A percentile compares a stretch with the other conserved stretches of the same genome.
Evolutionary conservation across 2,113 vertebrate genomes (phyloP).

Genomic region (Plectropomus leopardus): DNA sequence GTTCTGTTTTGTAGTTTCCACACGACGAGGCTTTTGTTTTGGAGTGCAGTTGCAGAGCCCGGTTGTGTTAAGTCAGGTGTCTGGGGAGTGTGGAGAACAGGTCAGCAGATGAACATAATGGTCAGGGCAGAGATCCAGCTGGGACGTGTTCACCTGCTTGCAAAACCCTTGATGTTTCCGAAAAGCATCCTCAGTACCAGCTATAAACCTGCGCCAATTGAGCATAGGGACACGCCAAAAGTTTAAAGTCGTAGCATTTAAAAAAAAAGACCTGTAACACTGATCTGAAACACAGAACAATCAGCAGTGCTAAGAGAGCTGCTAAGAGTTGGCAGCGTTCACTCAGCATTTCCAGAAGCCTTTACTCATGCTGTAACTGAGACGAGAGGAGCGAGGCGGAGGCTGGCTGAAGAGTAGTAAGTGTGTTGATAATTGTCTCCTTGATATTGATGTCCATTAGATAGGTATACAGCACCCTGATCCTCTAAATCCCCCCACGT

Average conservation of each 20-base stretch:
- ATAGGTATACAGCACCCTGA: conserved; percentile 39
- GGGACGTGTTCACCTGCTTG: conserved; percentile 29
- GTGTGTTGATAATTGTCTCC: conserved; percentile 70
- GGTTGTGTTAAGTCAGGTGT: conserved; percentile 40
- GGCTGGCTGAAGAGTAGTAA: conserved; percentile 43
- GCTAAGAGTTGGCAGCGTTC: conserved; percentile 7
- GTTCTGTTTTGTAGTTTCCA: conserved; percentile 28
- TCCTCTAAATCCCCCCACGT: conserved; percentile 3
- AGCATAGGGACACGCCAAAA: background rate
- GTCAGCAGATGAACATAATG: conserved; percentile 12
- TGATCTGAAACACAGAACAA: background rate
- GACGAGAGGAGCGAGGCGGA: conserved; percentile 5
- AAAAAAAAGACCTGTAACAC: background rate
- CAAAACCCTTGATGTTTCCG: background rate
- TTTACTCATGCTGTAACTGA: conserved; percentile 45
- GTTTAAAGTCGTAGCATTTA: background rate
- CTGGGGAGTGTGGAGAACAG: conserved; percentile 38
- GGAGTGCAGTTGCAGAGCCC: conserved; percentile 3
- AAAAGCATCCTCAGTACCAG: background rate
- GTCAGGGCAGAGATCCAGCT: conserved; percentile 26
- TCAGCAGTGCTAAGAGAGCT: background rate
- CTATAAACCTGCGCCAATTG: background rate
- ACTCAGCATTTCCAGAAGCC: conserved; percentile 59
- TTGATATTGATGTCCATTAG: conserved; percentile 74
- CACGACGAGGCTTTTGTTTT: conserved; percentile 4